phyloP scores from a whole-genome alignment of 1,140 invertebrate genomes.

The Pachyrhynchus sulphureomaculatus region DNA sequence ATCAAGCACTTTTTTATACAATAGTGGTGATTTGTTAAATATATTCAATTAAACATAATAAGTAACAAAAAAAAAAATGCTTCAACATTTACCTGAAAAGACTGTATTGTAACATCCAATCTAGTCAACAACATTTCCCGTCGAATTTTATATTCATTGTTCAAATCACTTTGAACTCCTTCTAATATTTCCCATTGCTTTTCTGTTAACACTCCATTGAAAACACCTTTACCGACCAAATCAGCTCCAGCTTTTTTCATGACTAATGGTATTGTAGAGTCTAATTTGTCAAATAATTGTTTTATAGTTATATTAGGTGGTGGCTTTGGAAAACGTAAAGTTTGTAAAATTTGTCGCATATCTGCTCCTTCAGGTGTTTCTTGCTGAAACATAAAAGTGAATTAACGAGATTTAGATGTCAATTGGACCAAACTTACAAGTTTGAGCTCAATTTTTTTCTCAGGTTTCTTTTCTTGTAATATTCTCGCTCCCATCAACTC shows the following conservation, averaged over 20 bases:
- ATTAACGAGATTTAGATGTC: too few relatives aligned
- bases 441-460: slow-evolving; percentile 56
- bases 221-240: slow-evolving; percentile 72
- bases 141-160: slow-evolving; percentile 79
- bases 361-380: slow-evolving; percentile 78
- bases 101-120: slow-evolving; percentile 91
- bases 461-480: slow-evolving; percentile 63
- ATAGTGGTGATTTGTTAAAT: too few relatives aligned
- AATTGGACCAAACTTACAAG: slow-evolving; percentile 45
- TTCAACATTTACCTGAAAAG: slow-evolving; percentile 67
- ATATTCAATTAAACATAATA: too few relatives aligned
- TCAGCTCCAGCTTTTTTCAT: slow-evolving; percentile 61
- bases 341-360: slow-evolving; percentile 74
- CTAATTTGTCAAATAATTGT: slow-evolving; percentile 77
- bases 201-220: slow-evolving; percentile 70
- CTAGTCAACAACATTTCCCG: slow-evolving; percentile 87
- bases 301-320: slow-evolving; percentile 76
- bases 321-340: slow-evolving; percentile 80
- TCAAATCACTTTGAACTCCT: slow-evolving; percentile 68
- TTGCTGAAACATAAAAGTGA: slow-evolving; percentile 56
- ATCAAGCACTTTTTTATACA: too few relatives aligned
- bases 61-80: too few relatives aligned
- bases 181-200: slow-evolving; percentile 81
- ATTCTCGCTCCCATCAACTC: slow-evolving; percentile 84
- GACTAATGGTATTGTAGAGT: slow-evolving; percentile 70